phyloP scores from a whole-genome alignment of 2,797 vertebrate species.

The Premnoplex brunnescens region DNA sequence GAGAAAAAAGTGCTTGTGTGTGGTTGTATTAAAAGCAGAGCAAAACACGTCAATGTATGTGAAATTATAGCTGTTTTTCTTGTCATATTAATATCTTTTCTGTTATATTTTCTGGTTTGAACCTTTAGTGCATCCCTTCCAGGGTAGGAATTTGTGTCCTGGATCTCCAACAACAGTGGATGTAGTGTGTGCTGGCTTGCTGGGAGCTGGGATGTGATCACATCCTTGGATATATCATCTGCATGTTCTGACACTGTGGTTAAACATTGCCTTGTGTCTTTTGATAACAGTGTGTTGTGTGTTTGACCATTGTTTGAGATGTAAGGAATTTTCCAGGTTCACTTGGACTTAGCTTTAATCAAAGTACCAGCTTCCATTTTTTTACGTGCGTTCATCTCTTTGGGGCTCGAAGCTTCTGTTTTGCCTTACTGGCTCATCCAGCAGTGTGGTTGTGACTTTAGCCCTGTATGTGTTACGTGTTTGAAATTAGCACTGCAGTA shows the following conservation, averaged over 20 bases:
- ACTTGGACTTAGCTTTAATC: not conserved
- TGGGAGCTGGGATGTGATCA: not conserved
- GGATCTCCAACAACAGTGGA: not conserved
- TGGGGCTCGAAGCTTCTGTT: not conserved
- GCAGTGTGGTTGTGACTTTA: not conserved
- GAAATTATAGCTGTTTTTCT: not conserved
- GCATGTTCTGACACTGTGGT: not conserved
- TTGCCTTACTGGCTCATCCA: not conserved
- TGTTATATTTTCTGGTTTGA: not conserved
- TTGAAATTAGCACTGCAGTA: not conserved
- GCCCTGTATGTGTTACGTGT: accelerated
- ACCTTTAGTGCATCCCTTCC: not conserved
- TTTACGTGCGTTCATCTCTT: not conserved
- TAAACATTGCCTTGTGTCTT: not conserved
- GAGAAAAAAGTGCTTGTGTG: not conserved
- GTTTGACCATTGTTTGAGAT: not conserved
- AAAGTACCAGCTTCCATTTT: not conserved
- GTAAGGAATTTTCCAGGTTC: not conserved
- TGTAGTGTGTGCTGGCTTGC: not conserved
- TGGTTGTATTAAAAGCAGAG: not conserved
- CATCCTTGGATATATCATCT: not conserved
- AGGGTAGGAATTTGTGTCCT: not conserved
- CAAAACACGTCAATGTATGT: not conserved
- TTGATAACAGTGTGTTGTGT: not conserved
- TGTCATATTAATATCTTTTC: not conserved